Evolutionary conservation across 2,113 vertebrate species (phyloP).

Genomic region (Hyaena hyaena): DNA sequence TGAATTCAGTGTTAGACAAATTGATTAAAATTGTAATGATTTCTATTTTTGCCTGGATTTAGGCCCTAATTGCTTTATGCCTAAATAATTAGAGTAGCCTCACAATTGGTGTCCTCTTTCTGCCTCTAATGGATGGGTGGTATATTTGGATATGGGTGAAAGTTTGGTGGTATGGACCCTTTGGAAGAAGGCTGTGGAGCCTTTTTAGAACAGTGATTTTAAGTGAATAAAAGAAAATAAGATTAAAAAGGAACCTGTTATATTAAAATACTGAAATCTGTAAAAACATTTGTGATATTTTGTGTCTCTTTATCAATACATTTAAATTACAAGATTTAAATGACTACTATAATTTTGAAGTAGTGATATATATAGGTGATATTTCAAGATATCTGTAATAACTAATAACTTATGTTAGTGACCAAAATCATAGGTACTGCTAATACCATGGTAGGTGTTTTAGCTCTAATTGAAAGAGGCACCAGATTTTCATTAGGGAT

Average conservation of each 20-base stretch:
- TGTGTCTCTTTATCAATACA: not conserved
- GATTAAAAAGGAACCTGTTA: not conserved
- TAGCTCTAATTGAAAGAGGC: constrained; percentile 13
- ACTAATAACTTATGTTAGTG: constrained; percentile 19
- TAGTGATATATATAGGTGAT: not conserved
- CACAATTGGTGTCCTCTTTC: not conserved
- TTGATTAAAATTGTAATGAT: constrained; percentile 26
- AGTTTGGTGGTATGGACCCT: not conserved
- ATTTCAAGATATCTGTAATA: constrained; percentile 27
- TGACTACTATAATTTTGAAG: constrained; percentile 22
- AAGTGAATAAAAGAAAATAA: constrained; percentile 14
- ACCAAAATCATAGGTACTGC: not conserved
- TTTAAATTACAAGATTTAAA: constrained; percentile 22
- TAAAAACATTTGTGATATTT: constrained; percentile 29
- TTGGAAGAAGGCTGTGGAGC: not conserved
- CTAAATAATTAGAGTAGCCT: constrained; percentile 10
- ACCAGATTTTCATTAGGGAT: constrained; percentile 2
- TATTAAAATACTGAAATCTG: constrained; percentile 2
- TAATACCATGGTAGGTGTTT: not conserved
- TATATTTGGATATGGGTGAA: not conserved
- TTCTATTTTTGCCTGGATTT: constrained; percentile 25
- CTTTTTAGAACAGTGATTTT: constrained; percentile 43
- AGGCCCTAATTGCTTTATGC: not conserved
- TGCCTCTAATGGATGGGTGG: not conserved
- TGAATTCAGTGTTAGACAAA: constrained; percentile 30